A percentile compares a stretch with the other conserved stretches of the same genome.
phyloP scores from a whole-genome alignment of 2,113 vertebrate genomes.

The Ploceus nigricollis region DNA sequence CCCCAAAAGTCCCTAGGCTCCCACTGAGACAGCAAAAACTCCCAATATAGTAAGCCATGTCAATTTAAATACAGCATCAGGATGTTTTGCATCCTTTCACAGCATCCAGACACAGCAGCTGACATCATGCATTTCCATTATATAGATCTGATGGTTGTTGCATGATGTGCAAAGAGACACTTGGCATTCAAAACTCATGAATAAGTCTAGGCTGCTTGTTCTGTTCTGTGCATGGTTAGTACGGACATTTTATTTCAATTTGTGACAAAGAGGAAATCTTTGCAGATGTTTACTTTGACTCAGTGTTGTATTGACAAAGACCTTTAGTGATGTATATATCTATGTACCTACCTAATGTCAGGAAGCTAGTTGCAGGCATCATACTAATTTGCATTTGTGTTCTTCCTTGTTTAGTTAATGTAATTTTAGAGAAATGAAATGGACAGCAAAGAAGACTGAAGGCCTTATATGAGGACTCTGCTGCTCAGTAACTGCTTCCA shows the following conservation, averaged over 20 bases:
- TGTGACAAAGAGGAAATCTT: neutral
- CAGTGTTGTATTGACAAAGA: neutral
- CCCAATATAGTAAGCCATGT: constrained; percentile 57
- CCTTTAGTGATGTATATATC: neutral
- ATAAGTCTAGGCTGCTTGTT: neutral
- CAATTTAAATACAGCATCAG: constrained; percentile 48
- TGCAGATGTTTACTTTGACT: neutral
- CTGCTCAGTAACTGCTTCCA: neutral
- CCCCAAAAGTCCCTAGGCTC: constrained; percentile 11
- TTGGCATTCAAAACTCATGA: constrained; percentile 10
- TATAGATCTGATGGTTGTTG: constrained; percentile 21
- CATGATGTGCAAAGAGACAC: neutral
- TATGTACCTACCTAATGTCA: neutral
- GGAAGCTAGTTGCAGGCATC: neutral
- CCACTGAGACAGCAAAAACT: constrained; percentile 28
- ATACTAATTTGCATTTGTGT: neutral
- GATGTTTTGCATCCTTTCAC: constrained; percentile 29
- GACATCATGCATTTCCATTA: constrained; percentile 48
- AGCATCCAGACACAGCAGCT: constrained; percentile 38
- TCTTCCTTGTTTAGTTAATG: neutral
- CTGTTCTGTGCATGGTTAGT: neutral
- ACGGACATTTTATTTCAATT: neutral
- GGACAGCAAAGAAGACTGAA: neutral
- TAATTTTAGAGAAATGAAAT: neutral
- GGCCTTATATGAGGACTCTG: neutral